Base-by-base conservation (phyloP, 2,113 vertebrate species). In the Ptyas mucosa region DNA sequence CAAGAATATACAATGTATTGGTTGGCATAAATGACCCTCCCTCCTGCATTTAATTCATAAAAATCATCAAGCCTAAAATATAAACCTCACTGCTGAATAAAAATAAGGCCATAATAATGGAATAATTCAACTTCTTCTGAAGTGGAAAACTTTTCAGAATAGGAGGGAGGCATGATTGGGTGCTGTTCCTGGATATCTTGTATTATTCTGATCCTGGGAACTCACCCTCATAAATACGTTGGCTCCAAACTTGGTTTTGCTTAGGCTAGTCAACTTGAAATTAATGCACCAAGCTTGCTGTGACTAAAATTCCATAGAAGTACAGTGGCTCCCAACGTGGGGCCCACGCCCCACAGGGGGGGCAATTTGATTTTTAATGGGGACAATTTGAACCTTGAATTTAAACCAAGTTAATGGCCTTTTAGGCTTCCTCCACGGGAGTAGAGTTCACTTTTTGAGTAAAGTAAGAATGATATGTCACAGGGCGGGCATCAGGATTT, bases 41-140 rank as follows among this genome's bases (percentile, higher is more conserved):
- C 24, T 94, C n/a, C 92, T 52, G 2, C 51, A 57, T 90, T 69
- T 54, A 58, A 93, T 89, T 93, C 88, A 92, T 5, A 5, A 85
- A 43, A 93, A 1, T 86, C 88, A 15, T 6, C 61, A 94, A 51
- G 26, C 6, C 88, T 91, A 75, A 93, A 95, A 93, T 93, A 86
- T 81, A 91, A 90, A 91, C 55, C 94, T 93, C 12, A 11, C 2
- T 85, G 43, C 0, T 5, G 39, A 93, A n/a, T 55, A 46, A 18
- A 92, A 95, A 34, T 81, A 89, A 0, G 9, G 89, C 90, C 1
- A 9, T 20, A 18, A 91, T 46, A 90, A 23, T 58, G 34, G 57
- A 46, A 46, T 46, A 46, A 46, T 46, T 46, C 43, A 87, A 91
- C 91, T 91, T 26, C 12, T 15, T 92, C 69, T 93, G n/a, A 11